A percentile compares a stretch with the other conserved stretches of the same genome.
phyloP scores from a whole-genome alignment of 2,888 invertebrate genomes.

The Orgyia antiqua region DNA sequence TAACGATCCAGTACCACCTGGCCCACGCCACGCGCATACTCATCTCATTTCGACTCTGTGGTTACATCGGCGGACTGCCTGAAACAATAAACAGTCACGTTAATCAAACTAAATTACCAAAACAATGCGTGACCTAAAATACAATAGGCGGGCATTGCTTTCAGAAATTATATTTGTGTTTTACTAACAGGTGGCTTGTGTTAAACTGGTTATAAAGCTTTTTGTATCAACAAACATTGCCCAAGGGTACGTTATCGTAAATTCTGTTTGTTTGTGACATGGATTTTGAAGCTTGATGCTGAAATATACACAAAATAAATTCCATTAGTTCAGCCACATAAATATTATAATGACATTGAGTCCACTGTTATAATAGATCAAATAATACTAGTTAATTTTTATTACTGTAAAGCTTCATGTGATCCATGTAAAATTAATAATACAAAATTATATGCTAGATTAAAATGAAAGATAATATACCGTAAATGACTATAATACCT shows the following conservation, averaged over 20 bases:
- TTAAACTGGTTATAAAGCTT: constrained; percentile 31
- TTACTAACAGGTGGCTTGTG: constrained; percentile 36
- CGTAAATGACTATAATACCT: too few species aligned
- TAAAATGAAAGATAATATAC: too few species aligned
- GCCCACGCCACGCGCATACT: constrained; percentile 77
- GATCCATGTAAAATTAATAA: too few species aligned
- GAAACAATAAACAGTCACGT: constrained; percentile 58
- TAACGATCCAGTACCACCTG: constrained; percentile 75
- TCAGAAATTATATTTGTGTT: constrained; percentile 39
- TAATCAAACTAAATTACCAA: constrained; percentile 47
- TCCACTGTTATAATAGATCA: too few species aligned
- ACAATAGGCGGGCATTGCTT: constrained; percentile 23
- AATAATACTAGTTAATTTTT: too few species aligned
- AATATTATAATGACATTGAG: too few species aligned
- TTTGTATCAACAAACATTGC: constrained; percentile 33
- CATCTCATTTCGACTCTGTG: constrained; percentile 74
- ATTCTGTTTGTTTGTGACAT: constrained; percentile 19
- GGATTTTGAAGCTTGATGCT: constrained; percentile 11
- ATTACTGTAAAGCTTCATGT: too few species aligned
- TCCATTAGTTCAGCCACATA: constrained; percentile 18
- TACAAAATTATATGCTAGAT: too few species aligned
- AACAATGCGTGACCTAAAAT: constrained; percentile 41
- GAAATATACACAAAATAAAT: constrained; percentile 23
- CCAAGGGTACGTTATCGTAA: constrained; percentile 36
- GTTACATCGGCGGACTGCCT: constrained; percentile 72